Base-by-base conservation (phyloP, 2,797 vertebrate species). In the Lithobates sylvaticus region DNA sequence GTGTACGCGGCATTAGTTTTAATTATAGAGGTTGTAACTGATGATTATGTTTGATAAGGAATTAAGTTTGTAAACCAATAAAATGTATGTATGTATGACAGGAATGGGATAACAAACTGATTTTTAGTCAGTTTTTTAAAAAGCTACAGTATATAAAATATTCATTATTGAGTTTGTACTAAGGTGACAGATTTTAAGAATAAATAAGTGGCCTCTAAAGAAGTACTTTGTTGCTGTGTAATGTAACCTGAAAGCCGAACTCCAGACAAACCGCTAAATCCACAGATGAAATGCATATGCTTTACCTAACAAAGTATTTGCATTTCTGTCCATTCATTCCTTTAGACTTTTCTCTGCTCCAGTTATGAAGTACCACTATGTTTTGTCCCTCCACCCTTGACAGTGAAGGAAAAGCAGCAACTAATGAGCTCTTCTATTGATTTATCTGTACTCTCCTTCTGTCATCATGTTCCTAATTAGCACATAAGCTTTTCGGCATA, bases 51-150 rank as follows among this genome's bases (percentile, higher is more conserved):
- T 70, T 71, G 36, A 71, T 54, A 71, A 81, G 44, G 69, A 61
- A 73, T 58, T 72, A 39, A 10, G 34, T 72, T 42, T 36, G 36
- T 8, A 42, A 72, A 21, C 13, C 36, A 36, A 72, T 23, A 72
- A 64, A 39, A 64, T 73, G 50, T 72, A 81, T 73, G 18, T 61
- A 73, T 58, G 32, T 26, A n/a, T n/a, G 44, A 21, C 32, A 81
- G 16, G 27, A 32, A 18, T 64, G 18, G 26, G n/a, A 61, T 15
- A 73, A 16, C 5, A 42, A 47, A 70, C 68, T 80, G 3, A 61
- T 72, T 81, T 81, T 81, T 39, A 54, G 50, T 16, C 16, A 10
- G 36, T n/a, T 73, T 42, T 81, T 81, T 81, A 54, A 81, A n/a
- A 71, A 18, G 23, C 13, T 26, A 61, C 58, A 61, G 5, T 3